phyloP scores from a whole-genome alignment of 2,888 invertebrate species.

The Drosophila subsilvestris region DNA sequence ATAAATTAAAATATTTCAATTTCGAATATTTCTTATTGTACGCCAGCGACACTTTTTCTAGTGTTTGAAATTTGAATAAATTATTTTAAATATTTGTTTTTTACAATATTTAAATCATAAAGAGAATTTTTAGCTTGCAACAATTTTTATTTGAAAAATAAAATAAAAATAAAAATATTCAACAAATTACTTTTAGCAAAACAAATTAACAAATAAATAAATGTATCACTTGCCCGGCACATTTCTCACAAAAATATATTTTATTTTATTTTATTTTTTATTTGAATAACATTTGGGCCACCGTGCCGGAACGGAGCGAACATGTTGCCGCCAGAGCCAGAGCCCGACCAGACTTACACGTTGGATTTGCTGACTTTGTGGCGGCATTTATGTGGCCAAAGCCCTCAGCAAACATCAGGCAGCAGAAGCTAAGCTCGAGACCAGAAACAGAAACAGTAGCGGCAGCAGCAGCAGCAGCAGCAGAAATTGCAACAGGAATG shows the following conservation, averaged over 20 bases:
- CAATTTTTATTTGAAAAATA: too few relatives aligned
- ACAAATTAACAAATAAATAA: too few relatives aligned
- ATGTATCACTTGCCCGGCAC: too few relatives aligned
- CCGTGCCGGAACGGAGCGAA: conserved; percentile 45
- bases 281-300: not conserved
- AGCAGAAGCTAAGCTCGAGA: not conserved
- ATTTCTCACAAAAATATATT: too few relatives aligned
- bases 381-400: not conserved
- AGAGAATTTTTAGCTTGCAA: not conserved
- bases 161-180: too few relatives aligned
- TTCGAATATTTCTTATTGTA: too few relatives aligned
- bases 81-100: not conserved
- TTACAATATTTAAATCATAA: not conserved
- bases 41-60: too few relatives aligned
- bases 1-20: too few relatives aligned
- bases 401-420: not conserved
- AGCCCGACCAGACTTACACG: conserved; percentile 52
- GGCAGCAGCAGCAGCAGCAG: not conserved
- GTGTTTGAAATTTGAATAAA: too few relatives aligned
- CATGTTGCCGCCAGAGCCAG: conserved; percentile 50
- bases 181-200: too few relatives aligned
- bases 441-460: not conserved
- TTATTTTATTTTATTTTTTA: too few relatives aligned
- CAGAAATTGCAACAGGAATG: conserved; percentile 2
- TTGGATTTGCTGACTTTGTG: conserved; percentile 36